Evolutionary conservation across 2,888 invertebrate species (phyloP).

Genomic region (Drepanosiphum platanoidis): DNA sequence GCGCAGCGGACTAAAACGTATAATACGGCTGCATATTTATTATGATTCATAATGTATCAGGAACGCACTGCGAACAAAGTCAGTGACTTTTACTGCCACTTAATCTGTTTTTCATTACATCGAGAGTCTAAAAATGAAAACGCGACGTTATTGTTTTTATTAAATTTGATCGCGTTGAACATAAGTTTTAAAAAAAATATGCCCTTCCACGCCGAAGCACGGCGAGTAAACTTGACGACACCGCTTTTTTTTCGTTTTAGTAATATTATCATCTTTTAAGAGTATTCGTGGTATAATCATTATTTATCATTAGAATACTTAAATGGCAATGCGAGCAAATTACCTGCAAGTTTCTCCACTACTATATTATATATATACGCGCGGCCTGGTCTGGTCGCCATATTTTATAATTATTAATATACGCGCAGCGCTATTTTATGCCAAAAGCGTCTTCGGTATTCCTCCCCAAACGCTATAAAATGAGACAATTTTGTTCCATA

Average conservation of each 20-base stretch:
- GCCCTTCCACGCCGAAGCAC: neutral
- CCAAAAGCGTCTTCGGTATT: conserved; percentile 3
- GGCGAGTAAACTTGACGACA: conserved; percentile 3
- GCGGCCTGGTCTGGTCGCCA: neutral
- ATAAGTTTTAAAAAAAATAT: conserved; percentile 20
- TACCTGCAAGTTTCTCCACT: neutral
- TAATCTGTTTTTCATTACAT: neutral
- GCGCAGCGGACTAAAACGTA: too few species aligned
- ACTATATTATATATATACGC: too few species aligned
- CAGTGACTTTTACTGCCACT: neutral
- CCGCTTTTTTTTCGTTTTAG: neutral
- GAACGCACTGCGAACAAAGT: neutral
- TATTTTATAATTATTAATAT: conserved; percentile 37
- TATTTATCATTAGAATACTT: conserved; percentile 37
- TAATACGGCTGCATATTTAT: neutral
- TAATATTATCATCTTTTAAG: neutral
- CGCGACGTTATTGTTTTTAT: neutral
- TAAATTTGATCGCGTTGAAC: neutral
- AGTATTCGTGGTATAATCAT: neutral
- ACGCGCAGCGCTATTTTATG: neutral
- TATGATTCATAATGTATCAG: neutral
- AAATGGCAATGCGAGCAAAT: conserved; percentile 26
- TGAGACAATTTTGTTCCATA: neutral
- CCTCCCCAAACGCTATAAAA: neutral
- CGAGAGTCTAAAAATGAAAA: neutral